These are phyloP conservation scores for Acholoe squamosa DNA, from an alignment of 2,888 invertebrate species.

Conservation along the genomic window DNA sequence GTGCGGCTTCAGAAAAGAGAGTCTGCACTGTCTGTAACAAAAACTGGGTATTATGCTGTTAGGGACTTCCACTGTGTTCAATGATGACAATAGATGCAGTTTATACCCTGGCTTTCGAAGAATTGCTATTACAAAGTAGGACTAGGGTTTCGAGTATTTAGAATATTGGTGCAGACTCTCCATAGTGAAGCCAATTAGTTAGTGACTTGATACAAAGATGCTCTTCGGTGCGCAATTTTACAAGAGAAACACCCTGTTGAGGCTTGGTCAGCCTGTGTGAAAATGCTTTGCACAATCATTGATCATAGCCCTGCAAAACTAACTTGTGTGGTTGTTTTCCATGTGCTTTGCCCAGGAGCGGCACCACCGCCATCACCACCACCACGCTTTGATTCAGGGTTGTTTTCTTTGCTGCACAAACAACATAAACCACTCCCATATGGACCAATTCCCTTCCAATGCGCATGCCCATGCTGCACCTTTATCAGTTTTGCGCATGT, in stretches of 20 bases:
- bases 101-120: too few relatives aligned
- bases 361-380: too few relatives aligned
- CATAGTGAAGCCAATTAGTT: neutral
- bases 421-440: neutral
- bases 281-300: neutral
- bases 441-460: neutral
- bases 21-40: neutral
- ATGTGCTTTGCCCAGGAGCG: neutral
- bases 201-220: neutral
- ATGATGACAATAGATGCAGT: too few relatives aligned
- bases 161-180: neutral
- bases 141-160: too few relatives aligned
- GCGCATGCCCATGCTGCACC: neutral
- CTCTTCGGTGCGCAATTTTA: neutral
- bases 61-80: too few relatives aligned
- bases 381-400: slow-evolving; percentile 34
- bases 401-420: neutral
- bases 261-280: neutral
- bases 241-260: neutral
- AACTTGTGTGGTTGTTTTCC: neutral
- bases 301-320: neutral
- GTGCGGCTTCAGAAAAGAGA: neutral
- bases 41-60: too few relatives aligned
- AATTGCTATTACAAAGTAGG: too few relatives aligned
- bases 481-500: slow-evolving; percentile 15